These are phyloP conservation scores for Buteo buteo DNA, from an alignment of 2,113 vertebrate genomes.

Conservation along the genomic window DNA sequence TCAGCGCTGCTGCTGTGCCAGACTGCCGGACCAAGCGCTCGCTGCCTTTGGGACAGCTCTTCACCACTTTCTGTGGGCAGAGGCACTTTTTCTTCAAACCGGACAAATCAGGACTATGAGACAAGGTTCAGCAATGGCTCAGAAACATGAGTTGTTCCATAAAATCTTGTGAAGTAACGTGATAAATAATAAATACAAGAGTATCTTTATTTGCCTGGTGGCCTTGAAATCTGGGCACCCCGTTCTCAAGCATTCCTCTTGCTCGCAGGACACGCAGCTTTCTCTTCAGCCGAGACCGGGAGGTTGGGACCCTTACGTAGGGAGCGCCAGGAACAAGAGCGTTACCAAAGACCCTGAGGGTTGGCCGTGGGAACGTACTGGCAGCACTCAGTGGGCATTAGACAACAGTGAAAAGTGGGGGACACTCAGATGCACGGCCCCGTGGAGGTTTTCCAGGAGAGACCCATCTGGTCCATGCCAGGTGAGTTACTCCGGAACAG, in stretches of 20 bases:
- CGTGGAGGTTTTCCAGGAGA: background rate
- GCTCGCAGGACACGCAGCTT: fast-evolving
- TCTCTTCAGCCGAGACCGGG: background rate
- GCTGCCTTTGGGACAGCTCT: background rate
- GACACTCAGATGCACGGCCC: fast-evolving
- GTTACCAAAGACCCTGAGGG: background rate
- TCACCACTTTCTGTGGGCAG: fast-evolving
- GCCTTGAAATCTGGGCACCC: background rate
- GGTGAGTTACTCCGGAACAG: background rate
- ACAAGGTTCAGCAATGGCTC: background rate
- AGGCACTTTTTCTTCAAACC: background rate
- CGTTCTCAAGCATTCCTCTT: fast-evolving
- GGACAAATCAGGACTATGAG: background rate
- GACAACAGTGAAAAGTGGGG: background rate
- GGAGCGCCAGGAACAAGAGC: background rate
- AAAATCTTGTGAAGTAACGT: background rate
- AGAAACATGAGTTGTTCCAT: fast-evolving
- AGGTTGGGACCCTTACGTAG: fast-evolving
- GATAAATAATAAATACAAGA: background rate
- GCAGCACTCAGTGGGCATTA: background rate
- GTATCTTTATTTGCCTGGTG: background rate
- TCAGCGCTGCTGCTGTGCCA: fast-evolving
- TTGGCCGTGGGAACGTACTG: fast-evolving
- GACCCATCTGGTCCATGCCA: background rate
- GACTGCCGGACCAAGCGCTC: background rate